A percentile compares a stretch with the other conserved stretches of the same genome.
Conservation (phyloP, 2,888 invertebrate genomes). For the Philopedon plagiatum region DNA sequence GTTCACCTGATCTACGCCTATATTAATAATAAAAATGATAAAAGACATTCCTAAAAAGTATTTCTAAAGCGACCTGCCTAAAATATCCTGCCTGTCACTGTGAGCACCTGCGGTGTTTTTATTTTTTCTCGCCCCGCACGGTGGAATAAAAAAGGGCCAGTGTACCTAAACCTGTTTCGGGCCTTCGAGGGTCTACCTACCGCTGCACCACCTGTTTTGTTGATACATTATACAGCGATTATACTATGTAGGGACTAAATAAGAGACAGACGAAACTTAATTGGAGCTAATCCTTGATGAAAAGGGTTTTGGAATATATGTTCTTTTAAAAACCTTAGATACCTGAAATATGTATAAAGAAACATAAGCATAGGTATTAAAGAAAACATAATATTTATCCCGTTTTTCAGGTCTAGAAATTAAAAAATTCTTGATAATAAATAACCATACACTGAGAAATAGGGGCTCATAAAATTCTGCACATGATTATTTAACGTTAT, state of each 20-base stretch:
- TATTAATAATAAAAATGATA: not conserved
- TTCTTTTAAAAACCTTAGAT: too few species aligned
- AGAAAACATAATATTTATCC: too few species aligned
- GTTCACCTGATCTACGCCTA: too few species aligned
- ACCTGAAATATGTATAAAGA: too few species aligned
- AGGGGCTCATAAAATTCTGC: too few species aligned
- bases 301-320: too few species aligned
- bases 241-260: not conserved
- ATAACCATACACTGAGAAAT: too few species aligned
- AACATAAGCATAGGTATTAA: too few species aligned
- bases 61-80: not conserved
- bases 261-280: not conserved
- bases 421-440: too few species aligned
- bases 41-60: not conserved
- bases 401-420: too few species aligned
- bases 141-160: not conserved
- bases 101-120: not conserved
- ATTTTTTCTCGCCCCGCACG: not conserved
- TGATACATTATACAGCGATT: not conserved
- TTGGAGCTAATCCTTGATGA: too few species aligned
- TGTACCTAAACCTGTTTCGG: constrained; percentile 20
- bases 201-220: not conserved
- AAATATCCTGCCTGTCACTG: not conserved
- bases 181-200: constrained; percentile 12
- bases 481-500: too few species aligned